Evolutionary conservation across 2,113 vertebrate genomes (phyloP).

Genomic region (Phrynocephalus versicolor): DNA sequence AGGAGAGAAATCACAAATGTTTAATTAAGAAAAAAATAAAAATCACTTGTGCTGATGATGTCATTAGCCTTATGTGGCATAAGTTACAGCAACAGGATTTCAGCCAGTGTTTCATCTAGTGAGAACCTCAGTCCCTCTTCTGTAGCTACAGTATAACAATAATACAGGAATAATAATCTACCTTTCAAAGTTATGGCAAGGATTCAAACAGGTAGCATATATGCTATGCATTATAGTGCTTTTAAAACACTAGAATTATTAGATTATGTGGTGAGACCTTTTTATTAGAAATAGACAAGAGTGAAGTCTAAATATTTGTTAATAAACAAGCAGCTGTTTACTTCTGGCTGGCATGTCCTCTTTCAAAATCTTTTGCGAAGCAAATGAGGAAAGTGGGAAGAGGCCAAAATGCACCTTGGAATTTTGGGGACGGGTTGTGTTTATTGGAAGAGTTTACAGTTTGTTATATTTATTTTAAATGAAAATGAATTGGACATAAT

Average conservation of each 20-base stretch:
- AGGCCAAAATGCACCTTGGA: not conserved
- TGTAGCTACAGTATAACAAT: not conserved
- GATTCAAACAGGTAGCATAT: not conserved
- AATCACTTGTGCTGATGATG: too few species aligned
- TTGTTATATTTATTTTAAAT: not conserved
- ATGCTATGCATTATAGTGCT: not conserved
- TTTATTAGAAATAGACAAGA: not conserved
- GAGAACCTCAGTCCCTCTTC: not conserved
- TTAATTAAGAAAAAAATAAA: too few species aligned
- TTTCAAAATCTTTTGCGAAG: not conserved
- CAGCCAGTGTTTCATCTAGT: too few species aligned
- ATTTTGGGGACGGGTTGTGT: not conserved
- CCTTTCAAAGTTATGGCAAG: not conserved
- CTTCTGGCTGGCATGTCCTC: too few species aligned
- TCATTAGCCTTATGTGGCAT: too few species aligned
- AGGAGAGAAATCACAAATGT: too few species aligned
- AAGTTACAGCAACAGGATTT: too few species aligned
- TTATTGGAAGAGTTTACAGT: not conserved
- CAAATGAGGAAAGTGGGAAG: not conserved
- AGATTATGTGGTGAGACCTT: not conserved
- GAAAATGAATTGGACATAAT: not conserved
- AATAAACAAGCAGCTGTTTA: not conserved
- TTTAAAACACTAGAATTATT: not conserved
- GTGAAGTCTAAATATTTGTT: not conserved
- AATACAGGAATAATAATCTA: not conserved